A percentile compares a stretch with the other conserved stretches of the same genome.
These are phyloP conservation scores for Empis stercorea DNA, from an alignment of 2,888 invertebrate species.

Conservation along the genomic window DNA sequence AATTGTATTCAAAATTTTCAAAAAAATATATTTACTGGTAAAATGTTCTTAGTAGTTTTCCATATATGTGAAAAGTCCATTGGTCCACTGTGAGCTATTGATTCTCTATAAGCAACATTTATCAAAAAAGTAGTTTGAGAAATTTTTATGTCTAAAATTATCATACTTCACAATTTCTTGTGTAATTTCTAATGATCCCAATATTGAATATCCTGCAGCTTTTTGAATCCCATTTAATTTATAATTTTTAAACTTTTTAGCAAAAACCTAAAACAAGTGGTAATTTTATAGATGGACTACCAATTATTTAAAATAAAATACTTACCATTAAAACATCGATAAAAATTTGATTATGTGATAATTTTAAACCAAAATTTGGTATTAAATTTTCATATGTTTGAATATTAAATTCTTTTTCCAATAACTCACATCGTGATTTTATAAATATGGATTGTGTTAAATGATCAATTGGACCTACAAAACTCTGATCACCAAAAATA, in stretches of 20 bases:
- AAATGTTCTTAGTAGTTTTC: background rate
- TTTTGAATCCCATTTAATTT: background rate
- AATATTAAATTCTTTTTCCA: background rate
- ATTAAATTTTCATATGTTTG: background rate
- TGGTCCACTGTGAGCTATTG: background rate
- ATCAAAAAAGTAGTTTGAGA: no score
- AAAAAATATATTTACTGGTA: background rate
- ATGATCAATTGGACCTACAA: background rate
- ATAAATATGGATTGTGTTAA: conserved; percentile 5
- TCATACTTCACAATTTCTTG: background rate
- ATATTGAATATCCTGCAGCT: background rate
- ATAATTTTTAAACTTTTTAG: background rate
- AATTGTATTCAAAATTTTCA: no score
- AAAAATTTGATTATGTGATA: background rate
- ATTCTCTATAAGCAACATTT: no score
- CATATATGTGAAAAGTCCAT: background rate
- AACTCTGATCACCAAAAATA: background rate
- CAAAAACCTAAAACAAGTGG: background rate
- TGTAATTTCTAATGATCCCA: background rate
- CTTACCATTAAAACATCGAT: background rate
- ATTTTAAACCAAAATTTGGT: background rate
- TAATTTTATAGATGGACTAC: background rate
- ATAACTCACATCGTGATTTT: background rate
- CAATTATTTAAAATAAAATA: background rate
- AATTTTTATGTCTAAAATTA: no score